phyloP scores from a whole-genome alignment of 2,888 invertebrate species.

The Cyaniris semiargus region DNA sequence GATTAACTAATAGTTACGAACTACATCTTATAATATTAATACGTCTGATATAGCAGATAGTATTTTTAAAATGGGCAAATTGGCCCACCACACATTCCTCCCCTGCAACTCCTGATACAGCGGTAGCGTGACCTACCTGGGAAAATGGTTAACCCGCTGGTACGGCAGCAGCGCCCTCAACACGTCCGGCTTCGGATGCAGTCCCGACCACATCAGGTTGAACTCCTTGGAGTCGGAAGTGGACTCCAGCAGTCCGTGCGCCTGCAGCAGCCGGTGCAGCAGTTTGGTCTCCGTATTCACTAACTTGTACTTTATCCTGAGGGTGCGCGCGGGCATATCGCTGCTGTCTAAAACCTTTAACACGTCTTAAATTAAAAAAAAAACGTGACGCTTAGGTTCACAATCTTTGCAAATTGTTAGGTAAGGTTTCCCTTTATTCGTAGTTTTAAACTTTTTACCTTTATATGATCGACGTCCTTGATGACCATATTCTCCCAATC shows the following conservation, averaged over 20 bases:
- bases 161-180: constrained; percentile 90
- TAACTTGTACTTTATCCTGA: constrained; percentile 89
- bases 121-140: constrained; percentile 78
- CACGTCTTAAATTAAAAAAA: background rate
- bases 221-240: constrained; percentile 83
- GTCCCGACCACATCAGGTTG: constrained; percentile 95
- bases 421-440: background rate
- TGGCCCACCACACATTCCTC: no score
- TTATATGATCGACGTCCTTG: constrained; percentile 70
- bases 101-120: no score
- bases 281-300: constrained; percentile 91
- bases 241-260: constrained; percentile 88
- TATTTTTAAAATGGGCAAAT: no score
- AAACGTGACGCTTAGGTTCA: background rate
- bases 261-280: constrained; percentile 86
- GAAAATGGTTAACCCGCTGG: constrained; percentile 98
- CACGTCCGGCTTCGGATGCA: constrained; percentile 94
- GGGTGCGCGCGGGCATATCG: constrained; percentile 83
- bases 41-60: no score
- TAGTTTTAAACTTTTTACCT: constrained; percentile 49
- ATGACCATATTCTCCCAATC: constrained; percentile 68
- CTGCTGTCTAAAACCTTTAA: constrained; percentile 68
- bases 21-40: no score
- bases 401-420: background rate
- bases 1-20: no score